phyloP scores from a whole-genome alignment of 35 echinoderm and acorn worm species.

The Apostichopus californicus region DNA sequence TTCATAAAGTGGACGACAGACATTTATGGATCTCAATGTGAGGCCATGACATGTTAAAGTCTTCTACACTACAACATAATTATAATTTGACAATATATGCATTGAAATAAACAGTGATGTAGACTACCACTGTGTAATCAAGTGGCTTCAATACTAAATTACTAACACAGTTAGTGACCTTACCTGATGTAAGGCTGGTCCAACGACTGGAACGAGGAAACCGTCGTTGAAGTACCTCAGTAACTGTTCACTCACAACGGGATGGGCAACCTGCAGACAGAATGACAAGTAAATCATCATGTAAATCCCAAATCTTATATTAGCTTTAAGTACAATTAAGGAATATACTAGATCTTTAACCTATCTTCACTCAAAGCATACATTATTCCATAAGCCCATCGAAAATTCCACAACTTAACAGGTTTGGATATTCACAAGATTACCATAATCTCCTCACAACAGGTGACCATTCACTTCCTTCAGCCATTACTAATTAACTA shows the following conservation, averaged over 20 bases:
- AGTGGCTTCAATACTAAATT: not conserved
- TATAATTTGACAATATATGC: no score
- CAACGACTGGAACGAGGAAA: conserved; percentile 90
- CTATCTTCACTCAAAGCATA: not conserved
- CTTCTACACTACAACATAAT: no score
- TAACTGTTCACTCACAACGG: conserved; percentile 81
- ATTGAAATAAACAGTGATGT: no score
- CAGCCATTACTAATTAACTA: no score
- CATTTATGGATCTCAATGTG: no score
- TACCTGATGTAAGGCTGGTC: conserved; percentile 95
- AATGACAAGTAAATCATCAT: not conserved
- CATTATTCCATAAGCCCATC: not conserved
- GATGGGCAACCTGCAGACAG: conserved; percentile 75
- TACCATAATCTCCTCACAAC: no score
- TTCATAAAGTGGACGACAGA: no score
- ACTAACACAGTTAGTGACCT: not conserved
- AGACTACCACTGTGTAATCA: not conserved
- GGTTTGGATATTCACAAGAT: no score
- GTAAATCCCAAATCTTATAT: no score
- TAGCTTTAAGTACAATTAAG: not conserved
- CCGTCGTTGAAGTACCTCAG: conserved; percentile 88
- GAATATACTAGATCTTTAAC: not conserved
- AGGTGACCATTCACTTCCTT: no score
- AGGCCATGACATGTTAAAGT: no score
- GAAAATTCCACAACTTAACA: no score